Base-by-base conservation (phyloP, 53 echinoderm and acorn worm species). In the Temnopleurus reevesii region DNA sequence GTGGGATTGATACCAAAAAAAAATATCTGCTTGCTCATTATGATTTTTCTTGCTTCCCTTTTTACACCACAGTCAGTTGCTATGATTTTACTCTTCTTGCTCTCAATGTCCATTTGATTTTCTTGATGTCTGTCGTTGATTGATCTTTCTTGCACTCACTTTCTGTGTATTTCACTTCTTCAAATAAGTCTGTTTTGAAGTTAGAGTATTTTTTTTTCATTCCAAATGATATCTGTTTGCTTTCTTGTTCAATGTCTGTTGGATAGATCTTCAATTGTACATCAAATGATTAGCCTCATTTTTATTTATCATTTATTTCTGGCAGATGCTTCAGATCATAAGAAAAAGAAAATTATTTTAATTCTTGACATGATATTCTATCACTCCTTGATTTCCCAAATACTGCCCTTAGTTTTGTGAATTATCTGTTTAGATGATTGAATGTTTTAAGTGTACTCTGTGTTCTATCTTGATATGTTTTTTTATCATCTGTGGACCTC, bases 21-120 rank as follows among this genome's bases (percentile, higher is more conserved):
- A 80, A 80, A 15, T 29, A 47, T 46, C 21, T 85, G 85, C 85
- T 60, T 85, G 60, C 60, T 85, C 83, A 83, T 83, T 54, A 34
- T 60, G 46, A 38, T 36, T 85, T 61, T 45, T 23, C 23, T 60
- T 85, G 38, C 83, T 83, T 34, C 55, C 83, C 8, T 71, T 21
- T 64, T 51, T 8, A 51, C 53, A 29, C 5, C 21, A 15, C 31
- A 38, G 17, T 12, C 49, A 27, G 79, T 79, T 49, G 27, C 79
- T 79, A 26, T 79, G 79, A 71, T 36, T 71, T 21, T 41, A 5
- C 71, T 38, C 9, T 27, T 5, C n/a, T 71, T 21, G 33, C 30
- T 30, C 8, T 30, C 8, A 25, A 60, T 60, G 27, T 34, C 7
- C 0, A 13, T 38, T 41, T 38, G n/a, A 71, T 63, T 63, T 63